Percentiles rank a stretch among this genome's conserved stretches.
phyloP scores from a whole-genome alignment of 2,888 invertebrate species.

The Synanthedon vespiformis region DNA sequence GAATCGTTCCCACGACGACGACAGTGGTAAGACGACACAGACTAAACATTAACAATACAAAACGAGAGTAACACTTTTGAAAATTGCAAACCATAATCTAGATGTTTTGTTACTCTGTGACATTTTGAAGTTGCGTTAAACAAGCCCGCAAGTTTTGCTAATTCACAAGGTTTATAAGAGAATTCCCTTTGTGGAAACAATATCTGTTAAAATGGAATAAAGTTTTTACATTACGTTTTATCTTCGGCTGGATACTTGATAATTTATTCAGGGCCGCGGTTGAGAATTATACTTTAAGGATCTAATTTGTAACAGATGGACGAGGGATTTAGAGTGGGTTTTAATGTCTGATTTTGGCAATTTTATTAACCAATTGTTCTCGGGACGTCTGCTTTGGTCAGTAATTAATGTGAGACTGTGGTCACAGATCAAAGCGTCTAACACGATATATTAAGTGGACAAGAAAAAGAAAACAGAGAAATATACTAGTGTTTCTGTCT shows the following conservation, averaged over 20 bases:
- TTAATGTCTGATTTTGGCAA: constrained; percentile 6
- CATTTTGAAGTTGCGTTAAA: constrained; percentile 1
- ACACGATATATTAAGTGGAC: too few relatives aligned
- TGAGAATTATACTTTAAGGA: constrained; percentile 1
- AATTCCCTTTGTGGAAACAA: constrained; percentile 21
- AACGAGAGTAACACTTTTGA: neutral
- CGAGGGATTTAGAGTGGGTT: constrained; percentile 4
- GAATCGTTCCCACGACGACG: constrained; percentile 10
- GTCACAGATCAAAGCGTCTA: too few relatives aligned
- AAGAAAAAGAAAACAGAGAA: too few relatives aligned
- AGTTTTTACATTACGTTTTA: constrained; percentile 28
- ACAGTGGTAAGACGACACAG: constrained; percentile 1
- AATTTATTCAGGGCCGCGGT: constrained; percentile 27
- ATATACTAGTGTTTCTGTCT: too few relatives aligned
- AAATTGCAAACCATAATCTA: too few relatives aligned
- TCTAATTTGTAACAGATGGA: neutral
- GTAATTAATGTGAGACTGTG: neutral
- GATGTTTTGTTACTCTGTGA: neutral
- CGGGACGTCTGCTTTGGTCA: neutral
- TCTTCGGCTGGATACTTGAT: constrained; percentile 20
- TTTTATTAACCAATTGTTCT: neutral
- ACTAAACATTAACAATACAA: neutral
- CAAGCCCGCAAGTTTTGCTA: constrained; percentile 17
- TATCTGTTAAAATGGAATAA: constrained; percentile 24
- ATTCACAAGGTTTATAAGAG: constrained; percentile 19